Conservation (phyloP, 2,888 invertebrate genomes). For the Clunio marinus region DNA sequence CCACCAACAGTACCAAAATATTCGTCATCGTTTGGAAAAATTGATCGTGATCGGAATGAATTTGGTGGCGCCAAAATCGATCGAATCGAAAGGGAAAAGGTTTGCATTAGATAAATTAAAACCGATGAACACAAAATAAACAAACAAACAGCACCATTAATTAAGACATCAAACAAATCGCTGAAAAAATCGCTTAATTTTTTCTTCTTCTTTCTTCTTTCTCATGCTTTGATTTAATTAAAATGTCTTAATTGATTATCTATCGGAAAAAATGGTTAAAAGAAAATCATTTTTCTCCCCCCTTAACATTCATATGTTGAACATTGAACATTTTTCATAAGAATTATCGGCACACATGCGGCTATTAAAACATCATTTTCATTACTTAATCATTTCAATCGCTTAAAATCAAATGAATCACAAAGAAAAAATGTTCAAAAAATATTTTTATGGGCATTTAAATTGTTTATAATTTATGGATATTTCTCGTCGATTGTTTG, state of each 20-base stretch:
- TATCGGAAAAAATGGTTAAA: no score
- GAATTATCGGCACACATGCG: not conserved
- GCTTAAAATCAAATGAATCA: not conserved
- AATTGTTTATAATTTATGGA: conserved; percentile 10
- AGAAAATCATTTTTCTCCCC: no score
- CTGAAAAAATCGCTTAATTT: no score
- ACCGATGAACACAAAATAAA: conserved; percentile 10
- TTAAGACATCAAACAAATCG: not conserved
- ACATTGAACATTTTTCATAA: no score
- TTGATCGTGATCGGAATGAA: conserved; percentile 53
- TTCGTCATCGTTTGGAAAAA: conserved; percentile 72
- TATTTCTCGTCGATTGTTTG: not conserved
- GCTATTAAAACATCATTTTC: no score
- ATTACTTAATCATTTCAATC: conserved; percentile 3
- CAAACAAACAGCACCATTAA: no score
- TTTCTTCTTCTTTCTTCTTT: no score
- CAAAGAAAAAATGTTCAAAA: not conserved
- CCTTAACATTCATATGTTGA: no score
- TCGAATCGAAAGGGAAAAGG: conserved; percentile 45
- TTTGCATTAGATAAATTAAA: conserved; percentile 39
- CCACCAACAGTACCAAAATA: conserved; percentile 76
- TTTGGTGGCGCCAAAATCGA: conserved; percentile 55
- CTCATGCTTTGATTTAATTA: no score
- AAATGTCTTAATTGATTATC: no score
- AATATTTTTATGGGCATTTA: not conserved